Percentiles rank a stretch among this genome's conserved stretches.
phyloP scores from a whole-genome alignment of 2,113 vertebrate species.

The Zosterops lateralis region DNA sequence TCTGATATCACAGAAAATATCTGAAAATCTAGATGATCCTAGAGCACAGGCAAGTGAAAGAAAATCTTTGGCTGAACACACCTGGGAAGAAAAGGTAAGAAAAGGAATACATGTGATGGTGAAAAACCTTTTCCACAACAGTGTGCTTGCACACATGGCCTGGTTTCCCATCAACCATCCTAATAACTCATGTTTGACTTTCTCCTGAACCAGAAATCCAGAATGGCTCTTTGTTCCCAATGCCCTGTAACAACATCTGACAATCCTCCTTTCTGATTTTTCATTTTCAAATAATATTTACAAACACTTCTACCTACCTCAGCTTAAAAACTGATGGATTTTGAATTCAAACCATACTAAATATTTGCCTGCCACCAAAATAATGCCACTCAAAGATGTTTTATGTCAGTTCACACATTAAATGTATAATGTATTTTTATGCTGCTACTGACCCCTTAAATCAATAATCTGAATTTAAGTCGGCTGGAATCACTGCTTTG shows the following conservation, averaged over 20 bases:
- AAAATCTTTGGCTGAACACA: background rate
- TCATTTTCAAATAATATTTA: background rate
- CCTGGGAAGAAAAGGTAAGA: background rate
- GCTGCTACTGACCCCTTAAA: conserved; percentile 40
- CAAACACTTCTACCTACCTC: background rate
- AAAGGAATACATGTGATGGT: background rate
- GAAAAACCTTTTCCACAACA: background rate
- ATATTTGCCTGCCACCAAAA: background rate
- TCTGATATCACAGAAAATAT: background rate
- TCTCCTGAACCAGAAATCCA: background rate
- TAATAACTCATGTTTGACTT: background rate
- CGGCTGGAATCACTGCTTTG: background rate
- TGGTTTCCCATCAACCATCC: background rate
- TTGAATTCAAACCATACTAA: background rate
- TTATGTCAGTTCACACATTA: background rate
- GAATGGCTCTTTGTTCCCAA: background rate
- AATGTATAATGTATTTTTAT: background rate
- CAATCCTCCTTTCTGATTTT: background rate
- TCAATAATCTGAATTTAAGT: conserved; percentile 21
- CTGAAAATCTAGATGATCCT: background rate
- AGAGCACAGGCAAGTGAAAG: background rate
- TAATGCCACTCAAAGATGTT: background rate
- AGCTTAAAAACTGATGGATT: background rate
- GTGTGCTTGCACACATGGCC: background rate
- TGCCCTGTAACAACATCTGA: background rate